Evolutionary conservation across 2,888 invertebrate species (phyloP).

Genomic region (Peribatodes rhomboidaria): DNA sequence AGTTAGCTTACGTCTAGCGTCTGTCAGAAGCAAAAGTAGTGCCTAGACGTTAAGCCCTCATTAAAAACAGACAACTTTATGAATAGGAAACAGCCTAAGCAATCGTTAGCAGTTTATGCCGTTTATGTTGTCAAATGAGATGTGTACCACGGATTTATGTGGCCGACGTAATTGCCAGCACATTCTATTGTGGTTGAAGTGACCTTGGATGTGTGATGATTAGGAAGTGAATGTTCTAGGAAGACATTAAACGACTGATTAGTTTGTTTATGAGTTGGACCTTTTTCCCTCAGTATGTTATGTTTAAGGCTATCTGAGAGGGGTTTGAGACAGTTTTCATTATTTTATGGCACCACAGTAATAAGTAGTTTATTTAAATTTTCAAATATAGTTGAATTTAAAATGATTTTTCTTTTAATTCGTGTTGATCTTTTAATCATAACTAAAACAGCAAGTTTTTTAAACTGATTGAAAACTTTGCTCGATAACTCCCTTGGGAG

Average conservation of each 20-base stretch:
- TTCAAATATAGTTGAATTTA: no score
- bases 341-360: no score
- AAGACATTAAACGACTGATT: conserved; percentile 18
- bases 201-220: conserved; percentile 29
- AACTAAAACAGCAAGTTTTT: no score
- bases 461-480: no score
- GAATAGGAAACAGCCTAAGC: conserved; percentile 27
- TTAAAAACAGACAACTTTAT: conserved; percentile 30
- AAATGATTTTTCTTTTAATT: no score
- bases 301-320: no score
- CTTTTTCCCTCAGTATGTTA: neutral
- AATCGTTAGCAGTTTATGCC: conserved; percentile 27
- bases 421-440: no score
- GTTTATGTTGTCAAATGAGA: conserved; percentile 37
- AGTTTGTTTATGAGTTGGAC: neutral
- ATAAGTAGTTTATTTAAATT: no score
- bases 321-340: no score
- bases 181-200: conserved; percentile 24
- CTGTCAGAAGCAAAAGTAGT: conserved; percentile 11
- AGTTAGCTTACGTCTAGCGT: neutral
- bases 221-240: conserved; percentile 27
- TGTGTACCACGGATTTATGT: conserved; percentile 31
- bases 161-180: conserved; percentile 17
- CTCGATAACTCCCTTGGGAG: no score
- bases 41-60: conserved; percentile 16